Percentiles rank a stretch among this genome's conserved stretches.
These are phyloP conservation scores for Drosophila vallismaia DNA, from an alignment of 2,888 invertebrate species.

Conservation along the genomic window DNA sequence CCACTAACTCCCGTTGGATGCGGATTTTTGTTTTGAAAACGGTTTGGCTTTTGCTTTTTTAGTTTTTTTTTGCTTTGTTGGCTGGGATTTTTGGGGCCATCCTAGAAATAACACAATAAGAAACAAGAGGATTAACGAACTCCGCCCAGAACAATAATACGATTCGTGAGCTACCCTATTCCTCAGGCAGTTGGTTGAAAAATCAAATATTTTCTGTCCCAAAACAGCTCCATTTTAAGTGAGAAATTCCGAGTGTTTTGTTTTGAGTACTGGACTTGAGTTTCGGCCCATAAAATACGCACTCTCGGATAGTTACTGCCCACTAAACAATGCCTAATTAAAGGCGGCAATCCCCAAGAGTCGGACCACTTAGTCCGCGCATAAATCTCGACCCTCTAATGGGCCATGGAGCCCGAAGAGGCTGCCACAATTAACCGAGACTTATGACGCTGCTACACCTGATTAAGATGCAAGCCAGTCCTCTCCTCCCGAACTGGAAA, in stretches of 20 bases:
- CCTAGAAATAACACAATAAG: neutral
- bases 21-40: conserved; percentile 27
- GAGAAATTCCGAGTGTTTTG: neutral
- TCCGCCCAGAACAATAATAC: neutral
- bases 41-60: neutral
- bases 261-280: conserved; percentile 20
- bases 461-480: conserved; percentile 66
- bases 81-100: conserved; percentile 20
- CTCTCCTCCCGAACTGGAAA: neutral
- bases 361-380: conserved; percentile 51
- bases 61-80: conserved; percentile 45
- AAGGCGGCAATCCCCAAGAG: conserved; percentile 33
- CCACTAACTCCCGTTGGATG: conserved; percentile 39
- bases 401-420: conserved; percentile 2
- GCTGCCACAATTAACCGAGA: conserved; percentile 57
- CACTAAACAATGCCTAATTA: conserved; percentile 43
- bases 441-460: conserved; percentile 69
- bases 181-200: no score
- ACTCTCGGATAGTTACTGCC: conserved; percentile 7
- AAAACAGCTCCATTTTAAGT: neutral
- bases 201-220: no score
- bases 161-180: neutral
- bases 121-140: conserved; percentile 17
- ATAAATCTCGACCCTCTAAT: conserved; percentile 45
- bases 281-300: conserved; percentile 27